phyloP scores from a whole-genome alignment of 2,113 vertebrate species.

The Ameiurus melas region DNA sequence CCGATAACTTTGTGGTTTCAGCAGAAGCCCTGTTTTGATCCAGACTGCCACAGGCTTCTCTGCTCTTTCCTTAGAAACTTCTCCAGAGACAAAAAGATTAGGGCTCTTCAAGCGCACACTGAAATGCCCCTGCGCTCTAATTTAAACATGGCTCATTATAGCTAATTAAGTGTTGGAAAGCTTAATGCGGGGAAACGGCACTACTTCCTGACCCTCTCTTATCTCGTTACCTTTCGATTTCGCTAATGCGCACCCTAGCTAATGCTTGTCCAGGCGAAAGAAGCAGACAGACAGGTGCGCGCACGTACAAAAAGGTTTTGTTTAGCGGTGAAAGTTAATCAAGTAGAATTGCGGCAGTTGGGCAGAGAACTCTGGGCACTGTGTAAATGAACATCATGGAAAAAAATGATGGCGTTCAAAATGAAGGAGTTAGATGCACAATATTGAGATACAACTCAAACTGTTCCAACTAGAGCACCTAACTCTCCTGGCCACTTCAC shows the following conservation, averaged over 20 bases:
- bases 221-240: constrained; percentile 53
- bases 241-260: constrained; percentile 30
- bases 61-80: constrained; percentile 18
- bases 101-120: constrained; percentile 33
- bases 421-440: not conserved
- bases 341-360: not conserved
- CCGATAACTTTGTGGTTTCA: constrained; percentile 24
- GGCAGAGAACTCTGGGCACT: not conserved
- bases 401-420: not conserved
- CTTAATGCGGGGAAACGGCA: constrained; percentile 47
- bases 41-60: constrained; percentile 20
- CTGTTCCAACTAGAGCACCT: not conserved
- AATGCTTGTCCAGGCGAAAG: not conserved
- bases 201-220: constrained; percentile 40
- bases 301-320: not conserved
- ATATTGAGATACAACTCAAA: not conserved
- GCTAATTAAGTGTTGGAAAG: constrained; percentile 51
- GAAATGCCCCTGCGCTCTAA: constrained; percentile 39
- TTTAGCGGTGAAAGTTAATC: not conserved
- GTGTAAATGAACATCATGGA: not conserved
- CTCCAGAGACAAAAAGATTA: constrained; percentile 38
- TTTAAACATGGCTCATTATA: constrained; percentile 53
- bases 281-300: not conserved
- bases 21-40: constrained; percentile 33
- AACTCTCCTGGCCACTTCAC: not conserved